A percentile compares a stretch with the other conserved stretches of the same genome.
phyloP scores from a whole-genome alignment of 2,888 invertebrate genomes.

The Anthrax anthrax region DNA sequence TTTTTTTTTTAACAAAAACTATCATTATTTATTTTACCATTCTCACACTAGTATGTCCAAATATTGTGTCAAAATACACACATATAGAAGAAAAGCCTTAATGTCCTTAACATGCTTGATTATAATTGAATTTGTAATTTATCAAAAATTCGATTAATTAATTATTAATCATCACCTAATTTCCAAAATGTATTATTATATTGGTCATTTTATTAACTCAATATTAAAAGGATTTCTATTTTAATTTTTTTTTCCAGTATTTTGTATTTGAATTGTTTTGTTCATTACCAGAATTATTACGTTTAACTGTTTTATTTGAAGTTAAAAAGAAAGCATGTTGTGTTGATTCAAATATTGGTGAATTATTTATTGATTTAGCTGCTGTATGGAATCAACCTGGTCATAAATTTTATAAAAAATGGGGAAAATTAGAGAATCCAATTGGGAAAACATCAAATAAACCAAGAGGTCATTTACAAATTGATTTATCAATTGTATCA shows the following conservation, averaged over 20 bases:
- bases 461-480: conserved; percentile 62
- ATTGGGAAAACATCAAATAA: conserved; percentile 39
- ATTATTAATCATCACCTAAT: no score
- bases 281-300: conserved; percentile 41
- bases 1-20: no score
- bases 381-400: conserved; percentile 62
- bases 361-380: conserved; percentile 47
- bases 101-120: no score
- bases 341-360: conserved; percentile 41
- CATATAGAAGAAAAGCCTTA: no score
- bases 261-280: conserved; percentile 52
- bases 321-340: conserved; percentile 38
- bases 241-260: conserved; percentile 36
- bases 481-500: conserved; percentile 60
- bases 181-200: no score
- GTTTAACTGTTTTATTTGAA: conserved; percentile 43
- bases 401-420: conserved; percentile 73
- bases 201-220: no score
- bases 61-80: no score
- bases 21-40: no score
- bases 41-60: no score
- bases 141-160: no score
- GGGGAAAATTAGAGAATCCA: conserved; percentile 62
- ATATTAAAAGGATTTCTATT: no score
- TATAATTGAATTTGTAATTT: no score